Evolutionary conservation across 2,797 vertebrate species (phyloP), one percentile per base, ranked within the genome.

Genomic region (Enteromius fasciolatus): DNA sequence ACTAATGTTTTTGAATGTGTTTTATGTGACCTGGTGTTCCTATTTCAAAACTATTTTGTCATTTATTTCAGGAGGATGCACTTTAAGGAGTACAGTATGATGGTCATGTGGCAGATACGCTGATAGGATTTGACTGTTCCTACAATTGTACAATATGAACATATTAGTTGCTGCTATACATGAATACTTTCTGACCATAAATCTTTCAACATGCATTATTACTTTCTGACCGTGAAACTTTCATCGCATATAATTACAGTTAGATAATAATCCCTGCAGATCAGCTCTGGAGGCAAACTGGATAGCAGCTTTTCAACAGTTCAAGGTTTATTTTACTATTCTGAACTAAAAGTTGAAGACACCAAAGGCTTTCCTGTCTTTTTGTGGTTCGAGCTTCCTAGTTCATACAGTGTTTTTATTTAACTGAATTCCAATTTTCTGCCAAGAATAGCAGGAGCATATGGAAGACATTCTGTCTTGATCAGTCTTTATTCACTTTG

Each of bases 361-460:
- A 25, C 81, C 81, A 82, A 82, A 76, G 57, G 70, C 70, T 66
- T 54, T 75, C 46, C 59, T 81, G 69, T 66, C 44, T 81, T 50
- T 74, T 41, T 64, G 80, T 28, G 79, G 57, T 64, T 31, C 20
- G n/a, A 18, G 28, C 54, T 75, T 81, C 46, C 67, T 59, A 57
- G 66, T 78, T 79, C 48, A 41, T 61, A 31, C 33, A 3, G 72
- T 63, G 31, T 75, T 76, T 67, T 66, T 67, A 52, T 75, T 75
- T 17, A 75, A 82, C 48, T 75, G 44, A 67, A 76, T 33, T 31
- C 36, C 4, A 17, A 41, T 20, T 75, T 67, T 28, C 59, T 78
- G 76, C 80, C 76, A 82, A 82, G 23, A 69, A 78, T 64, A 79
- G 50, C 84, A 63, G 31, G 54, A 75, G 17, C 66, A 66, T 74